A percentile compares a stretch with the other conserved stretches of the same genome.
phyloP scores from a whole-genome alignment of 2,113 vertebrate genomes.

The Poeciliopsis occidentalis region DNA sequence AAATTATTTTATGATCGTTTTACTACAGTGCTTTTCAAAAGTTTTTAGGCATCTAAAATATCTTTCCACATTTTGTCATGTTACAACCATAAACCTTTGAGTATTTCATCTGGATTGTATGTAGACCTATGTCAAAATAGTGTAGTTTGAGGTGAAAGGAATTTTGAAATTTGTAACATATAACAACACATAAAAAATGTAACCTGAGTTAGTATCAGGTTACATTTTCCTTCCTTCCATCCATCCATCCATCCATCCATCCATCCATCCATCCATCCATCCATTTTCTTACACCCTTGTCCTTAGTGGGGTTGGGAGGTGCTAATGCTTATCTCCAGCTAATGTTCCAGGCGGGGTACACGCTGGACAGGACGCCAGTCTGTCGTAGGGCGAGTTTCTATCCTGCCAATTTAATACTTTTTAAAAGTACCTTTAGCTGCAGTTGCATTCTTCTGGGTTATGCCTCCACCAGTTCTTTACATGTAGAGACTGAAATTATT shows the following conservation, averaged over 20 bases:
- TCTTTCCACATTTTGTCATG: background rate
- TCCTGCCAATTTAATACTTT: background rate
- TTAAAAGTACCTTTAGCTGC: background rate
- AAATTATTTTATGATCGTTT: conserved; percentile 16
- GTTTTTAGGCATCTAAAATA: background rate
- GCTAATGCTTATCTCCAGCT: no score
- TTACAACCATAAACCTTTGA: background rate
- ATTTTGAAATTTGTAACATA: background rate
- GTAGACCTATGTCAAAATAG: background rate
- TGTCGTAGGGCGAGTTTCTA: background rate
- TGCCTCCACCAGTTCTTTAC: background rate
- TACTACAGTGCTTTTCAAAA: background rate
- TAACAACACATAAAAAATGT: background rate
- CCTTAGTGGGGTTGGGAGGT: no score
- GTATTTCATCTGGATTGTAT: background rate
- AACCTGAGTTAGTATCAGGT: background rate
- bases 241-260: background rate
- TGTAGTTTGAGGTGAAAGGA: no score
- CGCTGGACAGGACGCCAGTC: no score
- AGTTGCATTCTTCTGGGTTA: background rate
- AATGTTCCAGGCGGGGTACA: no score
- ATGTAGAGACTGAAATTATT: background rate
- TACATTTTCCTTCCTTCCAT: no score
- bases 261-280: no score
- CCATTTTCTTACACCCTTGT: no score